These are phyloP conservation scores for Drosophila yooni DNA, from an alignment of 2,888 invertebrate genomes.

Conservation along the genomic window DNA sequence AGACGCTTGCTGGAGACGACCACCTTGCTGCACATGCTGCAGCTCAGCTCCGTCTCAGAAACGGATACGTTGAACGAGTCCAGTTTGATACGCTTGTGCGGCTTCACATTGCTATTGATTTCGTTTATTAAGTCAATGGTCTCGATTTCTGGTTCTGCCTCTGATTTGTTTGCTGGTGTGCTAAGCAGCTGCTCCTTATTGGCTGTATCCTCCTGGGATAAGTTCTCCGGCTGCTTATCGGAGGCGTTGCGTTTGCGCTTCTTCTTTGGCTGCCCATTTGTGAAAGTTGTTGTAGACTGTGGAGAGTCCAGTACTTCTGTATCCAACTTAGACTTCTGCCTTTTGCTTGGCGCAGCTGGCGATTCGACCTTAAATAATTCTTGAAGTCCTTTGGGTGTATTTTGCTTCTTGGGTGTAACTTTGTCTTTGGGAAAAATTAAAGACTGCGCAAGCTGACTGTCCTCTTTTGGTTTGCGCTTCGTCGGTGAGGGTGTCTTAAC, in stretches of 20 bases:
- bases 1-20: constrained; percentile 48
- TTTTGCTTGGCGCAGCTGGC: neutral
- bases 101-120: constrained; percentile 53
- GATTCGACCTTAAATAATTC: neutral
- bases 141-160: neutral
- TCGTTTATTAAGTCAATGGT: constrained; percentile 37
- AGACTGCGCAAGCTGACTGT: neutral
- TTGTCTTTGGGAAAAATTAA: neutral
- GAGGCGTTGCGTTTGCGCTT: constrained; percentile 5
- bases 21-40: constrained; percentile 50
- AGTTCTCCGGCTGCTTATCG: neutral
- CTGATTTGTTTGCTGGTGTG: constrained; percentile 8
- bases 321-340: neutral
- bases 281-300: neutral
- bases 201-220: constrained; percentile 4
- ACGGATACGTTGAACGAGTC: constrained; percentile 7
- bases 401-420: neutral
- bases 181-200: neutral
- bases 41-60: constrained; percentile 39
- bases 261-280: constrained; percentile 18
- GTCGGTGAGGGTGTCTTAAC: neutral
- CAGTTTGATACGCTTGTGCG: constrained; percentile 56
- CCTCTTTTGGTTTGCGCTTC: neutral
- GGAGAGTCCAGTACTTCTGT: neutral
- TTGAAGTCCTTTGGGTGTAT: neutral